phyloP scores from a whole-genome alignment of 2,113 vertebrate species.

The Grantiella picta region DNA sequence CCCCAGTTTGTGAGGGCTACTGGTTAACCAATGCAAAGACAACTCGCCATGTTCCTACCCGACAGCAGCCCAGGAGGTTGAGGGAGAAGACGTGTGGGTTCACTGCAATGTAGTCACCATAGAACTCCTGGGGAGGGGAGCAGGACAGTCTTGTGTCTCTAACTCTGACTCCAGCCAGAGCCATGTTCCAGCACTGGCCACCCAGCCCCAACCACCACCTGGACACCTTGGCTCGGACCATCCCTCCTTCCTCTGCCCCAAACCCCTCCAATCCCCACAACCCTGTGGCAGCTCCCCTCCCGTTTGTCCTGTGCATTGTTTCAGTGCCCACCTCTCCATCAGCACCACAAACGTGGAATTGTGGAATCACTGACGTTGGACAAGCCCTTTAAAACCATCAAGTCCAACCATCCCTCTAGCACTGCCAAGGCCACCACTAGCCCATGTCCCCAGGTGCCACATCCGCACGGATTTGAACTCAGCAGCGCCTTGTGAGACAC shows the following conservation, averaged over 20 bases:
- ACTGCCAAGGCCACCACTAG: neutral
- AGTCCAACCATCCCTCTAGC: neutral
- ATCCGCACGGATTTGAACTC: neutral
- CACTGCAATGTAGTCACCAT: constrained; percentile 94
- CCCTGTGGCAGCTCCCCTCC: neutral
- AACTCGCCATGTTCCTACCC: constrained; percentile 55
- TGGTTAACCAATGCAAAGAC: neutral
- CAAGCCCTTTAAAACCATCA: neutral
- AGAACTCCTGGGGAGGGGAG: constrained; percentile 84
- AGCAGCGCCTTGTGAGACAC: neutral
- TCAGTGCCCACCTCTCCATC: neutral
- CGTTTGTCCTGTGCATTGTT: neutral
- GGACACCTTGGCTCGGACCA: rapidly evolving
- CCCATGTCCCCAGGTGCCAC: neutral
- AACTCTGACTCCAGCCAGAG: neutral
- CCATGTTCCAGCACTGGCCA: neutral
- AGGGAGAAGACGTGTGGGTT: constrained; percentile 97
- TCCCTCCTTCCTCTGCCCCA: neutral
- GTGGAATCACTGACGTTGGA: neutral
- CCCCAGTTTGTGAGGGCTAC: neutral
- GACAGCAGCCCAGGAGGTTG: constrained; percentile 87
- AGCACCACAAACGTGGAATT: neutral
- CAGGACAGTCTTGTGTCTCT: neutral
- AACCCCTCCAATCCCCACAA: neutral
- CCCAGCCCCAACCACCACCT: neutral